These are phyloP conservation scores for Syngnathoides biaculeatus DNA, from an alignment of 2,113 vertebrate species.

Conservation along the genomic window DNA sequence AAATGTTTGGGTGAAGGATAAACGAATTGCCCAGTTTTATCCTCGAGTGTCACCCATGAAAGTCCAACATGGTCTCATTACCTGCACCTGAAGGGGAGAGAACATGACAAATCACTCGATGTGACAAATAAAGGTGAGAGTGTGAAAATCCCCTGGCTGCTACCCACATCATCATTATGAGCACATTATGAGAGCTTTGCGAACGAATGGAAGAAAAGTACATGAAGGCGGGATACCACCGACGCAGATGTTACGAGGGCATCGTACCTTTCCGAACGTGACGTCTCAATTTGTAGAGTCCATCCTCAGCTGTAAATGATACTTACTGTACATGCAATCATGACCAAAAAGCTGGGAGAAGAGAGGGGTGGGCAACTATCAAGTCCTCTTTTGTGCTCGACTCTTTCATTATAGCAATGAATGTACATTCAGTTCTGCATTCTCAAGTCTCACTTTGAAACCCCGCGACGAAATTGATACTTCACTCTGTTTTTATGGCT, in stretches of 20 bases:
- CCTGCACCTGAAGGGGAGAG: conserved; percentile 54
- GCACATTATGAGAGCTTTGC: conserved; percentile 67
- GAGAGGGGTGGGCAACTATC: conserved; percentile 53
- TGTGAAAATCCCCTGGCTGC: conserved; percentile 65
- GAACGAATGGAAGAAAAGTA: conserved; percentile 72
- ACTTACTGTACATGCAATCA: conserved; percentile 54
- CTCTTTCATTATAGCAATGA: conserved; percentile 69
- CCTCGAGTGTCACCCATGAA: conserved; percentile 49
- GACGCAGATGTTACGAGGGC: conserved; percentile 68
- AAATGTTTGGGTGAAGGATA: conserved; percentile 47
- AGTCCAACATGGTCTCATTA: conserved; percentile 62
- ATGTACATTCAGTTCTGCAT: conserved; percentile 54
- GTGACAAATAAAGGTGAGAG: conserved; percentile 72
- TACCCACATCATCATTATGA: conserved; percentile 60
- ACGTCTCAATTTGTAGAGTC: conserved; percentile 53
- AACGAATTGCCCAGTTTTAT: conserved; percentile 48
- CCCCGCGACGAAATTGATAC: conserved; percentile 65
- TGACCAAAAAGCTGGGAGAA: conserved; percentile 57
- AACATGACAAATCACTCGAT: conserved; percentile 66
- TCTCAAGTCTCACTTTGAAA: conserved; percentile 59
- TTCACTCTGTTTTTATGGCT: conserved; percentile 62
- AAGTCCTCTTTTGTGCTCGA: conserved; percentile 59
- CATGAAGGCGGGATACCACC: conserved; percentile 67
- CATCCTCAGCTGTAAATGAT: conserved; percentile 50
- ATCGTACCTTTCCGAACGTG: conserved; percentile 61